phyloP scores from a whole-genome alignment of 2,888 invertebrate species.

The Rhagonycha fulva region DNA sequence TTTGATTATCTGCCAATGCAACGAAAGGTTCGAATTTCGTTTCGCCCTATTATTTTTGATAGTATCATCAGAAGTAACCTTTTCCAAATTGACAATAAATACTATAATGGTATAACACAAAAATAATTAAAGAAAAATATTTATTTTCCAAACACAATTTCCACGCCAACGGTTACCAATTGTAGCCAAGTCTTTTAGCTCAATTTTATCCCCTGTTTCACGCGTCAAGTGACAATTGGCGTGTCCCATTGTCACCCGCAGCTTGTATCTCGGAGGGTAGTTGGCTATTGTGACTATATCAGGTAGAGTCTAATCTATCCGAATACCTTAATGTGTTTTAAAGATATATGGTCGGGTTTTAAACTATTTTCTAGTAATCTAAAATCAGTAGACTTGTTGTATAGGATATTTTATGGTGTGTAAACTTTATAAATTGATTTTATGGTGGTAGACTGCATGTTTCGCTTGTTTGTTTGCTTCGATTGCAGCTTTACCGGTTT shows the following conservation, averaged over 20 bases:
- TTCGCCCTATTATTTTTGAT: neutral
- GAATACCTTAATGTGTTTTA: conserved; percentile 31
- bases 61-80: neutral
- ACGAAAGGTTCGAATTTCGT: too few relatives aligned
- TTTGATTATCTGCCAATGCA: neutral
- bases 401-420: conserved; percentile 44
- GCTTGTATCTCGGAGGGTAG: conserved; percentile 24
- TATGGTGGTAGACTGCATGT: conserved; percentile 33
- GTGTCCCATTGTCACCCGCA: conserved; percentile 40
- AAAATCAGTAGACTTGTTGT: conserved; percentile 33
- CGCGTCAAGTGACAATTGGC: conserved; percentile 43
- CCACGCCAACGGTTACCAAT: conserved; percentile 39
- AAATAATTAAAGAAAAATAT: conserved; percentile 50
- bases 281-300: conserved; percentile 31
- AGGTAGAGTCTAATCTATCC: conserved; percentile 35
- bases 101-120: conserved; percentile 15
- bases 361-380: conserved; percentile 37
- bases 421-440: conserved; percentile 43
- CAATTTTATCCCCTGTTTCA: conserved; percentile 40
- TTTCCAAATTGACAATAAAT: conserved; percentile 23
- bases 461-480: conserved; percentile 13
- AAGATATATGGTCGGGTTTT: conserved; percentile 37
- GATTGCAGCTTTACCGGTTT: conserved; percentile 24
- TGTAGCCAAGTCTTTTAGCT: conserved; percentile 31
- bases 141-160: conserved; percentile 47